Evolutionary conservation across 2,888 invertebrate species (phyloP).

Genomic region (Phalera bucephala): DNA sequence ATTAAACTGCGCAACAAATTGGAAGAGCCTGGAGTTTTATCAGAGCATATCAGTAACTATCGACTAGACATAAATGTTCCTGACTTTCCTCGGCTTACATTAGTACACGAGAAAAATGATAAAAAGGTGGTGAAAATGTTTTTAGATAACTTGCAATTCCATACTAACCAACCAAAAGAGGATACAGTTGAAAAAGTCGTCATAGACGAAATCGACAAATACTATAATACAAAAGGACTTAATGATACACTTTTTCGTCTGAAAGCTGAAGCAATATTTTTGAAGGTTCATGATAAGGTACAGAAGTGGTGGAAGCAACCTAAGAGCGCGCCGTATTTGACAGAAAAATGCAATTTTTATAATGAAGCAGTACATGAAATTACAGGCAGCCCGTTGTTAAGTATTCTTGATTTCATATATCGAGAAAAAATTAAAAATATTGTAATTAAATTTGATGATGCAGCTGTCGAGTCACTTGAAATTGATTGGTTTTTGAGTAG

Average conservation of each 20-base stretch:
- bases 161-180: conserved; percentile 31
- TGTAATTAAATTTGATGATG: conserved; percentile 8
- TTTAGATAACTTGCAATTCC: conserved; percentile 18
- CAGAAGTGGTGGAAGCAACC: conserved; percentile 31
- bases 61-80: conserved; percentile 20
- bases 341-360: conserved; percentile 18
- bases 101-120: conserved; percentile 12
- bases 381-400: conserved; percentile 13
- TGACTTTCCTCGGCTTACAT: conserved; percentile 16
- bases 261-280: too few relatives aligned
- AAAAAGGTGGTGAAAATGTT: conserved; percentile 9
- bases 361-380: conserved; percentile 10
- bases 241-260: conserved; percentile 8
- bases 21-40: conserved; percentile 1
- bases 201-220: too few relatives aligned
- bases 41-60: conserved; percentile 7
- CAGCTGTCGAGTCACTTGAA: conserved; percentile 3
- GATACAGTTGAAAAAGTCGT: conserved; percentile 25
- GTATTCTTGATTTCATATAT: conserved; percentile 12
- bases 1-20: conserved; percentile 11
- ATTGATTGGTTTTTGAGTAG: conserved; percentile 8
- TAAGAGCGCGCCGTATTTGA: conserved; percentile 14
- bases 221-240: conserved; percentile 2
- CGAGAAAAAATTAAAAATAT: conserved; percentile 9
- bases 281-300: too few relatives aligned